Conservation (phyloP, 2,797 vertebrate genomes). For the Sebastes cheni region DNA sequence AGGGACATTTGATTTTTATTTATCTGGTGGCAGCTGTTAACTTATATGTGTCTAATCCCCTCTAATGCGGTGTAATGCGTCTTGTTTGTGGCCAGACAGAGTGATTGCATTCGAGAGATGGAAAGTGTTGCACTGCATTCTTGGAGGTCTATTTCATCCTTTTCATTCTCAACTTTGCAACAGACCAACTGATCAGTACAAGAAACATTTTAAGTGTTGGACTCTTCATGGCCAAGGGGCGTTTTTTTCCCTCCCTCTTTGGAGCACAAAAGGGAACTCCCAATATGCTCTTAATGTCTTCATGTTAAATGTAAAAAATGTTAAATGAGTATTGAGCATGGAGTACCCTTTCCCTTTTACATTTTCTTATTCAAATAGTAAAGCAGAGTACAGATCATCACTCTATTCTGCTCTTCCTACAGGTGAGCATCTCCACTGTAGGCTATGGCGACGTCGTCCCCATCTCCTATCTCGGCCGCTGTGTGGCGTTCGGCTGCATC, state of each 20-base stretch:
- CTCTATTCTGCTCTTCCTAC: constrained; percentile 11
- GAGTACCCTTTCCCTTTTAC: neutral
- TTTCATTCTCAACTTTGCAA: neutral
- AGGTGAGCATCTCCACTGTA: constrained; percentile 95
- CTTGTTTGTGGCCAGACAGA: constrained; percentile 53
- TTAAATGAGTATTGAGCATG: neutral
- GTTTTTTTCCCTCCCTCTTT: neutral
- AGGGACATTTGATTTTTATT: constrained; percentile 46
- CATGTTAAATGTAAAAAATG: neutral
- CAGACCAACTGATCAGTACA: neutral
- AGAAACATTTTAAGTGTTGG: neutral
- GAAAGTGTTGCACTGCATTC: constrained; percentile 25
- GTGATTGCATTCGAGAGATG: constrained; percentile 51
- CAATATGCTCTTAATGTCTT: neutral
- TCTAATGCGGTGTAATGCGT: constrained; percentile 60
- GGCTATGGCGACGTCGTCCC: constrained; percentile 92
- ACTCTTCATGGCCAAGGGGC: neutral
- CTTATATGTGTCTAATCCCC: constrained; percentile 68
- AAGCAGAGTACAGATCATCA: neutral
- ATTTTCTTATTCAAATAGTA: neutral
- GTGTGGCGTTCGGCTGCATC: constrained; percentile 91
- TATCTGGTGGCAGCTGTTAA: constrained; percentile 65
- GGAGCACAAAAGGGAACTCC: neutral
- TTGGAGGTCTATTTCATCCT: constrained; percentile 19
- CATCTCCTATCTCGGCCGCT: constrained; percentile 85